A percentile compares a stretch with the other conserved stretches of the same genome.
These are phyloP conservation scores for Notamacropus eugenii DNA, from an alignment of 2,797 vertebrate species.

Conservation along the genomic window DNA sequence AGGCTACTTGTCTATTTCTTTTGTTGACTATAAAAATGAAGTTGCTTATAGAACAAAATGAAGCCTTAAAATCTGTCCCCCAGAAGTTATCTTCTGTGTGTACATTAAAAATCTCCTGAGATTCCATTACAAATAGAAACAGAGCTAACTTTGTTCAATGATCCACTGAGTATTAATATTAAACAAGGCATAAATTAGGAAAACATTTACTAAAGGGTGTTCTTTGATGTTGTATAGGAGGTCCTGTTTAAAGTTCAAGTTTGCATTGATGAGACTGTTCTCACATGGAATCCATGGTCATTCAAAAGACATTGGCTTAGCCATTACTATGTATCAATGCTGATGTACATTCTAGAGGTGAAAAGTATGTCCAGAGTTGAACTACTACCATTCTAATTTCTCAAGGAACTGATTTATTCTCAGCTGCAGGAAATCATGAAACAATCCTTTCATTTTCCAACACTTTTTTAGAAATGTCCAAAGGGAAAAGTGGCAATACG, in stretches of 20 bases:
- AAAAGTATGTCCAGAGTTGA: constrained; percentile 80
- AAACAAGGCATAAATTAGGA: neutral
- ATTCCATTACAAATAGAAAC: neutral
- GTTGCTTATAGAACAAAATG: neutral
- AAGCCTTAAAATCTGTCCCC: neutral
- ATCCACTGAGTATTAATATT: neutral
- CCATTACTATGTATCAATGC: constrained; percentile 84
- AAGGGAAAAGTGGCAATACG: constrained; percentile 73
- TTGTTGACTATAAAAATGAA: neutral
- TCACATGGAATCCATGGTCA: neutral
- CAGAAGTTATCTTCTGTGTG: neutral
- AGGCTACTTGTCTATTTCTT: neutral
- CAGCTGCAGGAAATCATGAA: constrained; percentile 82
- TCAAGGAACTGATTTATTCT: constrained; percentile 80
- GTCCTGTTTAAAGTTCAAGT: neutral
- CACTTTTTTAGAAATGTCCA: constrained; percentile 67
- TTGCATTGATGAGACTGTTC: neutral
- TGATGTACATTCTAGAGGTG: constrained; percentile 85
- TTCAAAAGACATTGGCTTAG: neutral
- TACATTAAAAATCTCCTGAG: neutral
- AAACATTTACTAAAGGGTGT: neutral
- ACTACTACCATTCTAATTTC: constrained; percentile 75
- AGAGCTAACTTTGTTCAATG: neutral
- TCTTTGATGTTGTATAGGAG: neutral
- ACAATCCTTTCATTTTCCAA: constrained; percentile 76